A percentile compares a stretch with the other conserved stretches of the same genome.
Conservation (phyloP, 2,797 vertebrate genomes). For the Clarias platycephalus region DNA sequence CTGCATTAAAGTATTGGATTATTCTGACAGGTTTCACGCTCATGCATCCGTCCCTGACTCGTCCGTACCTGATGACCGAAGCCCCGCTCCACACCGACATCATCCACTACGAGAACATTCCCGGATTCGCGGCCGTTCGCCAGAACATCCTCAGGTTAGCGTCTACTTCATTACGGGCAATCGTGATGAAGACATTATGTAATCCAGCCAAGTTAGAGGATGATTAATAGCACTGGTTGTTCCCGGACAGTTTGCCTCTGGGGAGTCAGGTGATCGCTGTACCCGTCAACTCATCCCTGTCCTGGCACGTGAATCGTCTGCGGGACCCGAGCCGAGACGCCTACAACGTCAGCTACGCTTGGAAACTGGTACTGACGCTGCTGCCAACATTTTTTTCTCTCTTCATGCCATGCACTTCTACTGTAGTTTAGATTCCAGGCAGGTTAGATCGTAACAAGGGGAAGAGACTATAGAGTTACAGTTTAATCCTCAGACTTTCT, state of each 20-base stretch:
- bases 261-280: slow-evolving; percentile 95
- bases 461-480: background rate
- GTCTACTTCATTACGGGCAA: background rate
- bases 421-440: background rate
- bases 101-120: slow-evolving; percentile 98
- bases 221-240: slow-evolving; percentile 17
- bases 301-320: slow-evolving; percentile 95
- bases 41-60: slow-evolving; percentile 96
- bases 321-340: slow-evolving; percentile 85
- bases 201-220: background rate
- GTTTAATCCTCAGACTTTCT: background rate
- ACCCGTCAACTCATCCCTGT: slow-evolving; percentile 93
- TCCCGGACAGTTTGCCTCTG: slow-evolving; percentile 85
- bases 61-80: slow-evolving; percentile 92
- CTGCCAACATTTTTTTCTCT: background rate
- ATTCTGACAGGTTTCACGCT: slow-evolving; percentile 88
- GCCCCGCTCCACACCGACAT: slow-evolving; percentile 96
- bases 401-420: background rate
- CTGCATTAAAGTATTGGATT: background rate
- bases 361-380: slow-evolving; percentile 87
- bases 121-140: slow-evolving; percentile 86
- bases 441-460: background rate
- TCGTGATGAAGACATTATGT: background rate
- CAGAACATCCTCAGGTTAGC: slow-evolving; percentile 94
- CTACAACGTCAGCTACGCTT: slow-evolving; percentile 98